A percentile compares a stretch with the other conserved stretches of the same genome.
These are phyloP conservation scores for Clinocottus analis DNA, from an alignment of 2,113 vertebrate species.

Conservation along the genomic window DNA sequence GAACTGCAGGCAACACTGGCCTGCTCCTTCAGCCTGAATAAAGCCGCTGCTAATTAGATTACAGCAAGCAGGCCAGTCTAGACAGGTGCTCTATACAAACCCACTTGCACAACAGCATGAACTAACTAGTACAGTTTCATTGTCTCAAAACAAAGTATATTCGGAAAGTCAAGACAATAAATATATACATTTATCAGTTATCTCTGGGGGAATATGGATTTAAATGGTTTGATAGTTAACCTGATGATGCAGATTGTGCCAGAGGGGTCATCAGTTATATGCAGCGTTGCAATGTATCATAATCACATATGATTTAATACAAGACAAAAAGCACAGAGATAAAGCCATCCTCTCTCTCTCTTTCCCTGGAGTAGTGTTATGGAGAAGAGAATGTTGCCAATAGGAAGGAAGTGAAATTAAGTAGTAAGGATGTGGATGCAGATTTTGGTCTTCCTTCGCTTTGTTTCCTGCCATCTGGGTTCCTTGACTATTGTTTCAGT, in stretches of 20 bases:
- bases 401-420: conserved; percentile 78
- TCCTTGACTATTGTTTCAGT: conserved; percentile 87
- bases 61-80: conserved; percentile 71
- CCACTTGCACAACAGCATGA: conserved; percentile 47
- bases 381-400: conserved; percentile 58
- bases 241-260: conserved; percentile 19
- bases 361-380: conserved; percentile 48
- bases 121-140: conserved; percentile 21
- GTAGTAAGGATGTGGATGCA: conserved; percentile 79
- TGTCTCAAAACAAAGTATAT: conserved; percentile 24
- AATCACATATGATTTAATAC: conserved; percentile 19
- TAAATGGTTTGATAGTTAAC: conserved; percentile 5
- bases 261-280: background rate
- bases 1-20: conserved; percentile 41
- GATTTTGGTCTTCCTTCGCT: conserved; percentile 83
- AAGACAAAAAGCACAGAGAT: conserved; percentile 25
- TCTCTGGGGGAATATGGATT: background rate
- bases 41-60: conserved; percentile 78
- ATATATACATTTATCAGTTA: background rate
- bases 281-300: conserved; percentile 4
- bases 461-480: conserved; percentile 93
- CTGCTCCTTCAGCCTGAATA: conserved; percentile 60
- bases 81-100: conserved; percentile 72
- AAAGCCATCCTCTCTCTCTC: conserved; percentile 15
- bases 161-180: conserved; percentile 10